Base-by-base conservation (phyloP, 2,888 invertebrate genomes). In the Callinectes sapidus region DNA sequence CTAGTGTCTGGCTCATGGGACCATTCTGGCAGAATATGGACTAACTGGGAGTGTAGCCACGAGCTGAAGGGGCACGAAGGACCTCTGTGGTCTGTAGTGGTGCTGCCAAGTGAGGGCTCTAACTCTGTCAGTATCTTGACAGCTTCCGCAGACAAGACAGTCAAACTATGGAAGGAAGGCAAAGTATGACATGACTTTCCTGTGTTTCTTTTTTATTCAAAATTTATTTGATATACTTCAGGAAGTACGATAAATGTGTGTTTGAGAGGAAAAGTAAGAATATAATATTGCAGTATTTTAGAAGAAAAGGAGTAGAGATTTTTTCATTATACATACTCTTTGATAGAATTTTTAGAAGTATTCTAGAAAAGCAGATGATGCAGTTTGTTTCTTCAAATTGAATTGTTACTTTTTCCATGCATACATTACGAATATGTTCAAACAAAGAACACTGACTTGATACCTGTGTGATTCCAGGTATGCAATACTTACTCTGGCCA, bases 71-170 rank as follows among this genome's bases (percentile, higher is more conserved):
- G 96, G 54, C 96, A 96, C 95, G 95, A 95, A 94, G 97, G 98
- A 23, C 98, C 99, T 0, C 98, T 99, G 10, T 99, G 99, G 99
- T 97, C 96, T 32, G 96, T 96, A 32, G 96, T 96, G 13, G 95
- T 95, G 32, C 95, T 96, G 71, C 96, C 96, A 6, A 95, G 95
- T 81, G 90, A 93, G 97, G 97, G 42, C n/a, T 55, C 42, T 10
- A 28, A 39, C 28, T 97, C 94, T 94, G 96, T 39, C 96, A 54
- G 88, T 18, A 91, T 97, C 95, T 96, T 98, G 0, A 99, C 99
- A 23, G 99, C 98, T 0, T 98, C 98, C 0, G 99, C 99, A 28
- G 99, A 99, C 96, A 98, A 98, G 96, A 97, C 97, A 16, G 97
- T 99, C 91, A 97, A 97, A 95, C 96, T 98, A 48, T 99, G 99